phyloP scores from a whole-genome alignment of 2,888 invertebrate species.

The Gandaritis pyraliata region DNA sequence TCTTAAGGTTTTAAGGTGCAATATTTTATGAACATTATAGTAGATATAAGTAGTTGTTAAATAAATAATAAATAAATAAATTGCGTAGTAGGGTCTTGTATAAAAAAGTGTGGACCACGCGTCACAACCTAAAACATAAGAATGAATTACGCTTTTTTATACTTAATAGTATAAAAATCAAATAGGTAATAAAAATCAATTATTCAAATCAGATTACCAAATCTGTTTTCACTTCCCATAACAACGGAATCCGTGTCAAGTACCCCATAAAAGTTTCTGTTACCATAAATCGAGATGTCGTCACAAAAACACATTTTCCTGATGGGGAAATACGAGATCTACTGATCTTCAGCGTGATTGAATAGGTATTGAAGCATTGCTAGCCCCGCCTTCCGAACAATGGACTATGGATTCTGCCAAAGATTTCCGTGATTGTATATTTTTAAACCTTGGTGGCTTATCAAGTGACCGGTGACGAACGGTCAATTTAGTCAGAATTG shows the following conservation, averaged over 20 bases:
- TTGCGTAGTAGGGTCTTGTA: too few species aligned
- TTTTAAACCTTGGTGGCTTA: too few species aligned
- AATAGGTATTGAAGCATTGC: conserved; percentile 31
- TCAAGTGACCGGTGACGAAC: too few species aligned
- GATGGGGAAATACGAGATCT: conserved; percentile 30
- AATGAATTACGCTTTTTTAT: neutral
- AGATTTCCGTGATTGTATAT: neutral
- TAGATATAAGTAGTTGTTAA: too few species aligned
- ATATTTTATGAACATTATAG: too few species aligned
- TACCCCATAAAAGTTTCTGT: conserved; percentile 40
- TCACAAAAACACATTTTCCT: conserved; percentile 37
- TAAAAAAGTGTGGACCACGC: too few species aligned
- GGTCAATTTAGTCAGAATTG: too few species aligned
- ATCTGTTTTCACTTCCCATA: conserved; percentile 23
- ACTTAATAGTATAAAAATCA: too few species aligned
- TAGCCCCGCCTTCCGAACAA: conserved; percentile 11
- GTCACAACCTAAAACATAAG: neutral
- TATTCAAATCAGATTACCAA: conserved; percentile 22
- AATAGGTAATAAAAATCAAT: conserved; percentile 14
- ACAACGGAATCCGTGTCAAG: conserved; percentile 38
- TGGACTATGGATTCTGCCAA: neutral
- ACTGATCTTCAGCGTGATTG: conserved; percentile 31
- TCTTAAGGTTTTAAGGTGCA: too few species aligned
- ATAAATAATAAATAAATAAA: too few species aligned
- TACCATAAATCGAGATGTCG: conserved; percentile 37